A percentile compares a stretch with the other conserved stretches of the same genome.
Evolutionary conservation across 92 coral and sea anemone genomes (phyloP).

Genomic region (Parazoanthus darwini): DNA sequence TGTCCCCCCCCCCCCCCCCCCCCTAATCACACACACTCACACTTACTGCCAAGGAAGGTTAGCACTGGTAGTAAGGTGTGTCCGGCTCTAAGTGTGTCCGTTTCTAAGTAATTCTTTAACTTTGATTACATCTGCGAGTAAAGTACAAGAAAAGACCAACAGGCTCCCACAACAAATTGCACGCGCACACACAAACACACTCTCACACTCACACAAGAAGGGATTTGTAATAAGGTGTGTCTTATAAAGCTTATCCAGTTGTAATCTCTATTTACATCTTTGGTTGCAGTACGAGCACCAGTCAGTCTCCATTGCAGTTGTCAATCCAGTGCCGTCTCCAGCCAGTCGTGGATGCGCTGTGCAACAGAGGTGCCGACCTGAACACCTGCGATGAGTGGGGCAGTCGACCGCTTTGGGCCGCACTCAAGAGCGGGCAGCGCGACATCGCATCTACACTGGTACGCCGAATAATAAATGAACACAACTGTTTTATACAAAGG

Average conservation of each 20-base stretch:
- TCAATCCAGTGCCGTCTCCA: constrained; percentile 90
- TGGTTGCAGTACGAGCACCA: constrained; percentile 67
- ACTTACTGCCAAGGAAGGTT: too few relatives aligned
- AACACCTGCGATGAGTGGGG: constrained; percentile 84
- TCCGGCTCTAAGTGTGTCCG: too few relatives aligned
- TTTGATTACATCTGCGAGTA: too few relatives aligned
- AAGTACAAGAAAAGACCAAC: too few relatives aligned
- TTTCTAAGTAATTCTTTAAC: too few relatives aligned
- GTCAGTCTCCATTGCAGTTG: constrained; percentile 84
- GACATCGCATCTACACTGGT: constrained; percentile 92
- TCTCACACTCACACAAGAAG: too few relatives aligned
- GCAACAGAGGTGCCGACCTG: constrained; percentile 76
- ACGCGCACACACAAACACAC: too few relatives aligned
- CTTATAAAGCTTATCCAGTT: not conserved
- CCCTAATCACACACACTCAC: too few relatives aligned
- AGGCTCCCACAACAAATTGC: too few relatives aligned
- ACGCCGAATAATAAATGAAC: not conserved
- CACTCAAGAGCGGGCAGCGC: constrained; percentile 85
- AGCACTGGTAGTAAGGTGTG: too few relatives aligned
- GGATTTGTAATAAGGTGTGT: not conserved
- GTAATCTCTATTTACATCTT: not conserved
- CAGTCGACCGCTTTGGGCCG: constrained; percentile 93
- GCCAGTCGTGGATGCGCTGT: constrained; percentile 89
- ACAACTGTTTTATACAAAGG: not conserved
- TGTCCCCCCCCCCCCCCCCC: too few relatives aligned